Evolutionary conservation across 1,140 invertebrate species (phyloP).

Genomic region (Bombus picipes): DNA sequence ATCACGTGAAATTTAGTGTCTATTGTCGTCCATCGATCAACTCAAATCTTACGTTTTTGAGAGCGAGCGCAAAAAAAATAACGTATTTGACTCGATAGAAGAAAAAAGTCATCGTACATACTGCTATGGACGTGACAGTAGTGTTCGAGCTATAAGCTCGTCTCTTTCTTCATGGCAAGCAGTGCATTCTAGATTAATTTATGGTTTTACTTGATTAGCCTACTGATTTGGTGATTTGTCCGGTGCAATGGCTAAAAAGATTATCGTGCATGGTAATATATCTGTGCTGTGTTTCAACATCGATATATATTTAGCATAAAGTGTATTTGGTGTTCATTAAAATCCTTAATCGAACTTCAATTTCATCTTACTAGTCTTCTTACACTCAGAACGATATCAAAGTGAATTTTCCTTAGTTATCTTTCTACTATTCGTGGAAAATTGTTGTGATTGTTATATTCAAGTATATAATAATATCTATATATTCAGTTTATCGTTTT

Average conservation of each 20-base stretch:
- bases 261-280: conserved; percentile 37
- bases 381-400: not conserved
- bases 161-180: conserved; percentile 47
- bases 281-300: conserved; percentile 7
- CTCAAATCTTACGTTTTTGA: not conserved
- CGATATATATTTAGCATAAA: conserved; percentile 1
- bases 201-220: conserved; percentile 32
- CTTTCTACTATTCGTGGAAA: not conserved
- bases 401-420: not conserved
- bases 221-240: conserved; percentile 16
- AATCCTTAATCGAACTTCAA: not conserved
- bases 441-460: not conserved
- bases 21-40: not conserved
- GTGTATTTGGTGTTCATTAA: conserved; percentile 26
- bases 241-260: conserved; percentile 48
- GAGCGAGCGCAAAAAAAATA: not conserved
- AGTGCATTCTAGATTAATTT: conserved; percentile 45
- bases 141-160: conserved; percentile 63
- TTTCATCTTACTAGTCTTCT: not conserved
- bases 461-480: not conserved
- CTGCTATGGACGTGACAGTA: conserved; percentile 59
- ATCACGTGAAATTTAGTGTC: conserved; percentile 43
- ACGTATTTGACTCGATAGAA: conserved; percentile 28
- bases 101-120: conserved; percentile 32
- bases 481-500: not conserved